phyloP scores from a whole-genome alignment of 1,140 invertebrate species.

The Lordiphosa stackelbergi region DNA sequence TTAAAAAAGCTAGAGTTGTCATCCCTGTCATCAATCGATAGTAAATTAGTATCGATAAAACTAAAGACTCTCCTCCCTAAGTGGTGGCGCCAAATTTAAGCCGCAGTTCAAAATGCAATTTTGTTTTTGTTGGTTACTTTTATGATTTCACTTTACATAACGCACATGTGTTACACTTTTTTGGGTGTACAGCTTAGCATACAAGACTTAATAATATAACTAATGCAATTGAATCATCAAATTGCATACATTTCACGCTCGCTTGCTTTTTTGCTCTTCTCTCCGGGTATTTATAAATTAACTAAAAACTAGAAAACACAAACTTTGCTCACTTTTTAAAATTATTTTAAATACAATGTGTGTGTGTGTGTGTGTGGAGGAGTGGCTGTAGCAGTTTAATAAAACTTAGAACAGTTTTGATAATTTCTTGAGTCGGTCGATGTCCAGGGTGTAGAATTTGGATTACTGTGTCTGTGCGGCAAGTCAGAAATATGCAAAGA shows the following conservation, averaged over 20 bases:
- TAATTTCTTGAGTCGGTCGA: conserved; percentile 36
- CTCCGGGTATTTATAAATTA: conserved; percentile 55
- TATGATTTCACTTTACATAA: conserved; percentile 65
- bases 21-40: too few relatives aligned
- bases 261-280: conserved; percentile 27
- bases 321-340: conserved; percentile 49
- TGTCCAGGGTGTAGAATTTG: conserved; percentile 22
- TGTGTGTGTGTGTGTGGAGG: conserved; percentile 15
- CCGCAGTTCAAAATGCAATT: too few relatives aligned
- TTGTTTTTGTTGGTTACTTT: conserved; percentile 48
- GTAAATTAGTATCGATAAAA: too few relatives aligned
- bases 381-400: conserved; percentile 40
- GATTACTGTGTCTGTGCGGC: conserved; percentile 43
- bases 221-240: conserved; percentile 56
- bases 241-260: conserved; percentile 54
- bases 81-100: background rate
- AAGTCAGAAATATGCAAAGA: conserved; percentile 60
- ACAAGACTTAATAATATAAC: conserved; percentile 41
- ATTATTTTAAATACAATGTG: conserved; percentile 33
- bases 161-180: conserved; percentile 41
- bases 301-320: conserved; percentile 70
- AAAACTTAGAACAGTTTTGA: conserved; percentile 72
- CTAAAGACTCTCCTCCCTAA: too few relatives aligned
- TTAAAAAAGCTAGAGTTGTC: too few relatives aligned
- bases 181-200: conserved; percentile 49